These are phyloP conservation scores for Drosophila santomea DNA, from an alignment of 1,140 invertebrate genomes.

Conservation along the genomic window DNA sequence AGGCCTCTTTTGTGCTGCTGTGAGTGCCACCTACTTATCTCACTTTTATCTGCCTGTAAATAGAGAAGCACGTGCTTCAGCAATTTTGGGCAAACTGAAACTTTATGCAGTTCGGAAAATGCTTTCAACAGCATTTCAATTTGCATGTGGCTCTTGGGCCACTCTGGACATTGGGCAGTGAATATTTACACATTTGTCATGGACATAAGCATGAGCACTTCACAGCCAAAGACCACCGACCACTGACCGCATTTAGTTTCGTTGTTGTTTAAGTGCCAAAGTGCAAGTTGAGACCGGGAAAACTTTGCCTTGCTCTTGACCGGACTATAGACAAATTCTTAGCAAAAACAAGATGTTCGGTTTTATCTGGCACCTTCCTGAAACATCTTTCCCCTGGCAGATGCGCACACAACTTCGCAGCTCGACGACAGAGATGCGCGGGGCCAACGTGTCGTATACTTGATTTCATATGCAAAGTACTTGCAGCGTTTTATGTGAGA, in stretches of 20 bases:
- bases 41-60: conserved; percentile 6
- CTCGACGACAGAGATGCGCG: conserved; percentile 17
- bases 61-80: conserved; percentile 38
- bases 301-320: conserved; percentile 47
- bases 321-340: conserved; percentile 7
- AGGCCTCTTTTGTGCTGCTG: neutral
- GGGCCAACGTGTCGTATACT: conserved; percentile 39
- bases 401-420: conserved; percentile 12
- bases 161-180: conserved; percentile 23
- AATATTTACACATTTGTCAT: conserved; percentile 54
- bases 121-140: conserved; percentile 63
- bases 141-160: conserved; percentile 47
- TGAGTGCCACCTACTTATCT: neutral
- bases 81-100: conserved; percentile 50
- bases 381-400: conserved; percentile 4
- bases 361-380: conserved; percentile 14
- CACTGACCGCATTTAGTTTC: conserved; percentile 66
- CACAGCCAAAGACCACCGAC: conserved; percentile 38
- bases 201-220: conserved; percentile 27
- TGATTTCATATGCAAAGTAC: conserved; percentile 57
- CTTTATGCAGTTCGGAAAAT: conserved; percentile 58
- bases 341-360: conserved; percentile 37
- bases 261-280: conserved; percentile 62
- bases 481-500: conserved; percentile 50
- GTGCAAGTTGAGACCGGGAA: conserved; percentile 51